Base-by-base conservation (phyloP, 2,113 vertebrate species). In the Actinemys pallida region DNA sequence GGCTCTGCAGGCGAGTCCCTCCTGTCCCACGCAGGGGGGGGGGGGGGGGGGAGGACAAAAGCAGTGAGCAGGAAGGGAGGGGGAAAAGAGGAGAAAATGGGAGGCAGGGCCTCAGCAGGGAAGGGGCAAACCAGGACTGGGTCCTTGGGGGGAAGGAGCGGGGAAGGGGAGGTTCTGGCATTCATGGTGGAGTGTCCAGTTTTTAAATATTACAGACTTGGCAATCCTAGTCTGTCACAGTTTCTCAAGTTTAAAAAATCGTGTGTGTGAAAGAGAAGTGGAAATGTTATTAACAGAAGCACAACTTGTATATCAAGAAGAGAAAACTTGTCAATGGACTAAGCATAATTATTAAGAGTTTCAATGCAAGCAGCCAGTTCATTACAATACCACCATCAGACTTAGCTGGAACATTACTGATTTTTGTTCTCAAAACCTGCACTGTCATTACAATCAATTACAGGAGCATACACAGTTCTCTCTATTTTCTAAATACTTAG, bases 321-420 rank as follows among this genome's bases (percentile, higher is more conserved):
- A 75, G 69, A 75, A 75, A 42, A 10, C n/a, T 24, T 42, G 10
- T 62, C 9, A 75, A 2, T 47, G 27, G 86, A 10, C 25, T 85
- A 86, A 42, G 12, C 0, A 1, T 8, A 57, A 75, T 0, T 0
- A 8, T 12, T n/a, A 42, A 50, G 49, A 91, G 39, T 53, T 92
- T 65, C 29, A 88, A 50, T 53, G 14, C 13, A 62, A 29, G 57
- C 25, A 39, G 39, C 16, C 39, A 90, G 24, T 31, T 88, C 59
- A 56, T 24, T 25, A 69, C 54, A 90, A 52, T 19, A 80, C 35
- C 57, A 45, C 62, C 91, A 50, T 86, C 45, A 20, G 75, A 31
- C 11, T 54, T 84, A 50, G 86, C 45, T 24, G 72, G 90, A 93
- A 57, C 75, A 14, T 10, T 42, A 39, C 39, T 81, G 81, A 47